Conservation (phyloP, 1,140 invertebrate species). For the Heliconius congener region DNA sequence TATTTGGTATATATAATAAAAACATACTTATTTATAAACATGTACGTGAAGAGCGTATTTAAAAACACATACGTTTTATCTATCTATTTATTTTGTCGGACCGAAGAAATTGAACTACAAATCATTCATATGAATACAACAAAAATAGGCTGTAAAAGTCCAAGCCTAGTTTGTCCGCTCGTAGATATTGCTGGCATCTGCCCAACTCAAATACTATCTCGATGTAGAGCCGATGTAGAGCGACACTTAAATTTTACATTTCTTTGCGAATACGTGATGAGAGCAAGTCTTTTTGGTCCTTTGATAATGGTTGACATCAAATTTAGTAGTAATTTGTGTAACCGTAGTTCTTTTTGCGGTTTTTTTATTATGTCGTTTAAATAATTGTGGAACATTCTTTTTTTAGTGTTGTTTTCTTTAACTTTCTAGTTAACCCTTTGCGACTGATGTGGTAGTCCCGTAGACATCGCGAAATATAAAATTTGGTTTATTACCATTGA, state of each 20-base stretch:
- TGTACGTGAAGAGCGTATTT: not conserved
- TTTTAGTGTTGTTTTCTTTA: not conserved
- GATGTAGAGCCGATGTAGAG: slow-evolving; percentile 35
- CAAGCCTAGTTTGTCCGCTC: slow-evolving; percentile 52
- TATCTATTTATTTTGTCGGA: not conserved
- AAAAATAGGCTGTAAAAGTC: slow-evolving; percentile 57
- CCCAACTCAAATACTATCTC: slow-evolving; percentile 58
- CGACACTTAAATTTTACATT: slow-evolving; percentile 41
- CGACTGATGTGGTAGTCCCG: too few relatives aligned
- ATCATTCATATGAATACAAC: slow-evolving; percentile 35
- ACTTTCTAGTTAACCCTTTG: not conserved
- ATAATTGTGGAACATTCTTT: not conserved
- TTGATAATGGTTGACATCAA: slow-evolving; percentile 26
- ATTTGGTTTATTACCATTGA: too few relatives aligned
- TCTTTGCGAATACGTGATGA: slow-evolving; percentile 43
- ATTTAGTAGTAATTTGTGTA: slow-evolving; percentile 24
- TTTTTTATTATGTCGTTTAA: not conserved
- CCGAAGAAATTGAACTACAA: slow-evolving; percentile 30
- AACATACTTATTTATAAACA: too few relatives aligned
- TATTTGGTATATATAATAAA: too few relatives aligned
- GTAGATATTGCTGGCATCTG: slow-evolving; percentile 55
- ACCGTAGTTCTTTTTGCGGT: not conserved
- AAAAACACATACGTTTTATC: not conserved
- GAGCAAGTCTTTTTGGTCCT: slow-evolving; percentile 22
- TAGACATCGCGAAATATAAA: too few relatives aligned